These are phyloP conservation scores for Tachypleus tridentatus DNA, from an alignment of 1,140 invertebrate species.

Conservation along the genomic window DNA sequence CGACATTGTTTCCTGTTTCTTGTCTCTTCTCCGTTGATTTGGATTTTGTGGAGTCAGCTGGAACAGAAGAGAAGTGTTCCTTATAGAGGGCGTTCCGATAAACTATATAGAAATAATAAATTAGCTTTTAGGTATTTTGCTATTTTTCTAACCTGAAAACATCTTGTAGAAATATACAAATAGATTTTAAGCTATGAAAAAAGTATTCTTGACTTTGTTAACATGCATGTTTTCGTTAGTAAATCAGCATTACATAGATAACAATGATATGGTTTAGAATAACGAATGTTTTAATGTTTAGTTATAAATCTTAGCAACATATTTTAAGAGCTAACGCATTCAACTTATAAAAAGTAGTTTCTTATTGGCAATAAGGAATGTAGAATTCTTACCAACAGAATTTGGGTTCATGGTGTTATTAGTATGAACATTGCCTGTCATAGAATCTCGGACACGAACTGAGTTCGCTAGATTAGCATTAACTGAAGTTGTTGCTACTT, in stretches of 20 bases:
- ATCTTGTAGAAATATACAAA: no score
- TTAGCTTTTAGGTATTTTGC: background rate
- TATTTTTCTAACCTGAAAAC: no score
- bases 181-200: no score
- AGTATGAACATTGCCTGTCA: constrained; percentile 1
- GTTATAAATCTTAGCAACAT: no score
- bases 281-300: no score
- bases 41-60: constrained; percentile 9
- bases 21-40: constrained; percentile 7
- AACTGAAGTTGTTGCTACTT: background rate
- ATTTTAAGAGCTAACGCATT: no score
- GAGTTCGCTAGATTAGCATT: background rate
- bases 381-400: background rate
- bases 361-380: no score
- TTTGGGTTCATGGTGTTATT: constrained; percentile 1
- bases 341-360: no score
- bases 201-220: no score
- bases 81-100: background rate
- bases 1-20: constrained; percentile 49
- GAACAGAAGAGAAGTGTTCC: constrained; percentile 9
- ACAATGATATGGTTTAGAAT: no score
- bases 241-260: no score
- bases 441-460: constrained; percentile 1
- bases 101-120: background rate
- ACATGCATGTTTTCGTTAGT: no score